These are phyloP conservation scores for Criorhina ranunculi DNA, from an alignment of 2,888 invertebrate genomes.

Conservation along the genomic window DNA sequence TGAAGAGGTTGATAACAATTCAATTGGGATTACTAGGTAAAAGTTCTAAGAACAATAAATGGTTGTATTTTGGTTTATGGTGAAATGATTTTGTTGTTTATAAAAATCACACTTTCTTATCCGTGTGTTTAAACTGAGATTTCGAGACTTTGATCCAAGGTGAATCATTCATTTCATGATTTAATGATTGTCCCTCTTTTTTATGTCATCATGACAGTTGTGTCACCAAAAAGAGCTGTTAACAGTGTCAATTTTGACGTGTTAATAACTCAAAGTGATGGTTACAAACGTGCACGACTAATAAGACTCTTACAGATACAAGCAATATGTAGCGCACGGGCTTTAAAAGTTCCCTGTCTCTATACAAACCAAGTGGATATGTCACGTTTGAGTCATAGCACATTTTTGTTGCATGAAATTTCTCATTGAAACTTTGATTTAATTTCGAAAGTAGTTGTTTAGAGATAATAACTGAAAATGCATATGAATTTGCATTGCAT, in stretches of 20 bases:
- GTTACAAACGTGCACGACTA: constrained; percentile 5
- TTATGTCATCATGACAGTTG: background rate
- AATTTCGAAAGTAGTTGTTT: constrained; percentile 15
- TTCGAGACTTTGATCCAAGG: background rate
- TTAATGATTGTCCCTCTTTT: background rate
- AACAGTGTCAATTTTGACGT: constrained; percentile 42
- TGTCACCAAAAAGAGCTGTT: constrained; percentile 4
- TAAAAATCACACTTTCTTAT: background rate
- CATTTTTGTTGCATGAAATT: constrained; percentile 36
- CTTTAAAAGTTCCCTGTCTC: too few relatives aligned
- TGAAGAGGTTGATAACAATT: background rate
- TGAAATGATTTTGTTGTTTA: constrained; percentile 41
- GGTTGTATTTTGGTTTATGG: constrained; percentile 29
- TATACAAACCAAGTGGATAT: background rate
- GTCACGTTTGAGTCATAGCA: constrained; percentile 30
- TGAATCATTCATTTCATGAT: background rate
- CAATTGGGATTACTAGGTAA: background rate
- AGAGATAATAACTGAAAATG: constrained; percentile 19
- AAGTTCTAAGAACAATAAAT: constrained; percentile 24
- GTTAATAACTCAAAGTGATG: constrained; percentile 36
- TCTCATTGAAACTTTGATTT: constrained; percentile 24
- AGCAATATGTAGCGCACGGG: constrained; percentile 33
- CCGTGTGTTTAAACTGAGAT: background rate
- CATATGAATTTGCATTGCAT: constrained; percentile 24
- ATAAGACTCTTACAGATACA: constrained; percentile 15